Evolutionary conservation across 1,140 invertebrate species (phyloP), one percentile per base, ranked within the genome.

Genomic region (Heliconius congener): DNA sequence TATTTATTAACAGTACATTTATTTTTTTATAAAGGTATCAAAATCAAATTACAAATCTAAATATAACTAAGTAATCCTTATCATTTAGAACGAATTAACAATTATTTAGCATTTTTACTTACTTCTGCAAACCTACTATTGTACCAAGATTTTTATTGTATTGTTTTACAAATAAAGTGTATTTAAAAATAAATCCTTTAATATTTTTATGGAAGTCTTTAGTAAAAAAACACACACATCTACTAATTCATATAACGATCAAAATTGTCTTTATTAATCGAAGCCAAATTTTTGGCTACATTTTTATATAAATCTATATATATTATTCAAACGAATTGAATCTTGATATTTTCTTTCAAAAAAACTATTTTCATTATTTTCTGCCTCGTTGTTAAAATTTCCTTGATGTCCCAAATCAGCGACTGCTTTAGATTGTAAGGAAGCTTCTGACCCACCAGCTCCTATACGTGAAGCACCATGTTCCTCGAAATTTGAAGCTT

Each of bases 221-320:
- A 23, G 55, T 60, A 23, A n/a, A n/a, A 27, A 1, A 16, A 66
- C 11, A 66, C 23, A 66, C 27, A 27, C 18, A 57, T n/a, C 18
- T 72, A 72, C 16, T 72, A 72, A n/a, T 76, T 39, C 46, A 71
- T 71, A 34, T 73, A 85, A 34, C 55, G 72, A 52, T 89, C 85
- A 23, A 81, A 70, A 73, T 90, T 88, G 77, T 91, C 84, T 74
- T 82, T 85, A 73, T 90, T 87, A 60, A 82, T 88, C 0, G 81
- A 72, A 46, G 86, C 89, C 18, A 84, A 81, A 66, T 85, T 77
- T 76, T 89, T 88, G 42, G 88, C 86, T n/a, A 84, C 74, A 50
- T 83, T 84, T 82, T 79, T 86, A 76, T 87, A 90, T 37, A 74
- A 82, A 46, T 87, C 81, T 19, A 86, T 83, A 23, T 86, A 42